phyloP scores from a whole-genome alignment of 2,888 invertebrate species.

The Caenorhabditis auriculariae region DNA sequence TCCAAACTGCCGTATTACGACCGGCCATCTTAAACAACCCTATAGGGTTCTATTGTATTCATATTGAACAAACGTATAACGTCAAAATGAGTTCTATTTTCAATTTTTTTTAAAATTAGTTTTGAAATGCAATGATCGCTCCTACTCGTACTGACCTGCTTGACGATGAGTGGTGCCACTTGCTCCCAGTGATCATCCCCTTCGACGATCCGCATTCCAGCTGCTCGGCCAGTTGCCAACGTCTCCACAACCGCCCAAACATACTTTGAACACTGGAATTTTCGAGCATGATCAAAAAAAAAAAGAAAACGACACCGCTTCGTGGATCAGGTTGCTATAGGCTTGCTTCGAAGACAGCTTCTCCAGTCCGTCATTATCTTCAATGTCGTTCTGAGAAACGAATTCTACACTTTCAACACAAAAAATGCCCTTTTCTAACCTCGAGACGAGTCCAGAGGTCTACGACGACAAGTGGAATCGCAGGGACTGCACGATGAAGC shows the following conservation, averaged over 20 bases:
- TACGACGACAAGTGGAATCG: constrained; percentile 13
- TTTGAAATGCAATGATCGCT: too few relatives aligned
- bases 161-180: constrained; percentile 20
- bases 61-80: too few relatives aligned
- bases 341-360: background rate
- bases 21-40: too few relatives aligned
- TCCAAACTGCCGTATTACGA: too few relatives aligned
- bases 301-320: constrained; percentile 15
- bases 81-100: too few relatives aligned
- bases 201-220: constrained; percentile 25
- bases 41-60: too few relatives aligned
- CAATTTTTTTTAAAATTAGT: too few relatives aligned
- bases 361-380: background rate
- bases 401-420: too few relatives aligned
- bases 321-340: constrained; percentile 16
- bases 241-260: constrained; percentile 27
- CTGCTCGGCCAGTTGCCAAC: constrained; percentile 7
- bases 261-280: constrained; percentile 27
- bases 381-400: constrained; percentile 12
- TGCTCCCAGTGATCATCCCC: constrained; percentile 37
- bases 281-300: background rate
- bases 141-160: constrained; percentile 3
- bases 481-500: constrained; percentile 18
- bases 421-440: too few relatives aligned
- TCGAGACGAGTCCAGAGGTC: constrained; percentile 22